phyloP scores from a whole-genome alignment of 2,888 invertebrate genomes.

The Harpalus rufipes region DNA sequence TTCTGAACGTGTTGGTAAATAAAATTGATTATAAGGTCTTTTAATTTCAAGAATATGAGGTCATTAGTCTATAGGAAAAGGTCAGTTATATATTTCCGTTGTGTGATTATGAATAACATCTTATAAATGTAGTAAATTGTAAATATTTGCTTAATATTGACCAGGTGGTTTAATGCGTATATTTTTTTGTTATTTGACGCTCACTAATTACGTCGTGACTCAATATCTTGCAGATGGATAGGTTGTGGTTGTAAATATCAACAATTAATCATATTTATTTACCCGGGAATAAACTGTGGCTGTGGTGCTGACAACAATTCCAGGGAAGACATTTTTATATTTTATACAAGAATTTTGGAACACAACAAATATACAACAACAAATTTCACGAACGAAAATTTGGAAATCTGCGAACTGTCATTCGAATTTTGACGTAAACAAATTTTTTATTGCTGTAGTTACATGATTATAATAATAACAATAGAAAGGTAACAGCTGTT shows the following conservation, averaged over 20 bases:
- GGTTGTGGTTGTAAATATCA: conserved; percentile 24
- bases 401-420: not conserved
- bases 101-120: not conserved
- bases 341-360: conserved; percentile 13
- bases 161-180: conserved; percentile 19
- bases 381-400: conserved; percentile 14
- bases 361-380: conserved; percentile 15
- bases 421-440: conserved; percentile 9
- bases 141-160: not conserved
- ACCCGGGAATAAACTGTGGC: conserved; percentile 88
- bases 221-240: conserved; percentile 12
- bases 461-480: not conserved
- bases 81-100: not conserved
- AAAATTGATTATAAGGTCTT: not conserved
- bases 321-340: conserved; percentile 77
- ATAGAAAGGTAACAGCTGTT: conserved; percentile 1
- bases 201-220: not conserved
- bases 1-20: not conserved
- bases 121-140: not conserved
- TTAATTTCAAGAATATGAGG: conserved; percentile 4
- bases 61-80: conserved; percentile 13
- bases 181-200: conserved; percentile 8
- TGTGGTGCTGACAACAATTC: conserved; percentile 83
- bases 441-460: not conserved
- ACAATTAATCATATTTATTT: conserved; percentile 68